Conservation (phyloP, 2,113 vertebrate genomes). For the Trinectes maculatus region DNA sequence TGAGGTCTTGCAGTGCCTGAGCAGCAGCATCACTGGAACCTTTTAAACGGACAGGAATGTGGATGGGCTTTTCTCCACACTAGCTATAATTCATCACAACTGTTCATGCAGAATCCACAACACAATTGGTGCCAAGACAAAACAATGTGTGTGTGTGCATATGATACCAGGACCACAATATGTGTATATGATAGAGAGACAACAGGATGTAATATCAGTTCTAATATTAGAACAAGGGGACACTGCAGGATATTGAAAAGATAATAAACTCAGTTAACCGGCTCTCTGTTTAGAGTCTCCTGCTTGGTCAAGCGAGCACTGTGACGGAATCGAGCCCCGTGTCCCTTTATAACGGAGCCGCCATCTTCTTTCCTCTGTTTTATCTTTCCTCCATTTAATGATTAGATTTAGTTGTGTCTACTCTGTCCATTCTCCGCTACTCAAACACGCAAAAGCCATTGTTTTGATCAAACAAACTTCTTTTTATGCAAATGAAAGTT, state of each 20-base stretch:
- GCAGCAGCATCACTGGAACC: not conserved
- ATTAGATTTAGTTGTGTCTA: conserved; percentile 5
- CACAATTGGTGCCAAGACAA: no score
- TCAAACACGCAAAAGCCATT: conserved; percentile 31
- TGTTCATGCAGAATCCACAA: conserved; percentile 22
- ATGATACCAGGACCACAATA: no score
- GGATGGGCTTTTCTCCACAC: not conserved
- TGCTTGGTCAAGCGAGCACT: not conserved
- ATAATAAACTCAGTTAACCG: not conserved
- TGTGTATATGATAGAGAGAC: no score
- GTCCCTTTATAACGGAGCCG: not conserved
- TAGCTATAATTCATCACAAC: not conserved
- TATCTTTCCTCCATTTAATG: conserved; percentile 10
- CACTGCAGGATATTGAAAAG: not conserved
- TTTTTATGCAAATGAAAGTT: conserved; percentile 58
- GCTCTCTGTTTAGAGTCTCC: not conserved
- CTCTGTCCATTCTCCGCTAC: not conserved
- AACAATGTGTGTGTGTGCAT: no score
- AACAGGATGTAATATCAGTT: not conserved
- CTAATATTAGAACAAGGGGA: not conserved
- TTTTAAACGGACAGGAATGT: not conserved
- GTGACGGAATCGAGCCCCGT: not conserved
- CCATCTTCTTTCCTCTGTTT: conserved; percentile 9
- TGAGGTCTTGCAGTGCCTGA: conserved; percentile 18
- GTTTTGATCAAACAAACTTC: conserved; percentile 56